Evolutionary conservation across 2,113 vertebrate genomes (phyloP).

Genomic region (Dicaeum eximium): DNA sequence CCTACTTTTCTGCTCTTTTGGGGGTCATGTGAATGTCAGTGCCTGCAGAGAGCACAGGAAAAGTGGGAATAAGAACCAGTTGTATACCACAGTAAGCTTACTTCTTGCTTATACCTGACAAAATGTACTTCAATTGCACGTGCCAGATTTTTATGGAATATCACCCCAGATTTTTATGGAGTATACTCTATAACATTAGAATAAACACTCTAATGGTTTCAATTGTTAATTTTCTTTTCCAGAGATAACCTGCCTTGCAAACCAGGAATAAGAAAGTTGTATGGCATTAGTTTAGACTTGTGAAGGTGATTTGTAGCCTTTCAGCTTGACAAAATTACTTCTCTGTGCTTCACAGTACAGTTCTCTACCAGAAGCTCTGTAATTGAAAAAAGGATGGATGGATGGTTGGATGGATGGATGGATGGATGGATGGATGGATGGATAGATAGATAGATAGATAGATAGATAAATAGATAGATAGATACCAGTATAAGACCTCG

Average conservation of each 20-base stretch:
- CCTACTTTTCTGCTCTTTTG: slow-evolving; percentile 47
- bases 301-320: not conserved
- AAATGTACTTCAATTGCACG: slow-evolving; percentile 48
- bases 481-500: not conserved
- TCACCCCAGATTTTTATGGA: slow-evolving; percentile 36
- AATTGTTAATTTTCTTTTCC: slow-evolving; percentile 15
- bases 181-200: too few relatives aligned
- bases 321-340: not conserved
- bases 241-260: not conserved
- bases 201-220: slow-evolving; percentile 32
- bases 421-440: accelerated
- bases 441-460: not conserved
- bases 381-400: not conserved
- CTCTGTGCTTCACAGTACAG: not conserved
- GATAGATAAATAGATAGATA: not conserved
- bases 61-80: slow-evolving; percentile 31
- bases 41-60: slow-evolving; percentile 38
- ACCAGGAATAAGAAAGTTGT: not conserved
- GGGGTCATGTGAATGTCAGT: slow-evolving; percentile 43
- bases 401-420: not conserved
- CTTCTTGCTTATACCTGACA: slow-evolving; percentile 9
- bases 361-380: not conserved
- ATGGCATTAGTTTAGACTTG: not conserved
- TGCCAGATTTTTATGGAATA: slow-evolving; percentile 34
- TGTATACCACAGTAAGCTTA: not conserved